Percentiles rank a stretch among this genome's conserved stretches.
phyloP scores from a whole-genome alignment of 2,113 vertebrate genomes.

The Ptilonorhynchus violaceus region DNA sequence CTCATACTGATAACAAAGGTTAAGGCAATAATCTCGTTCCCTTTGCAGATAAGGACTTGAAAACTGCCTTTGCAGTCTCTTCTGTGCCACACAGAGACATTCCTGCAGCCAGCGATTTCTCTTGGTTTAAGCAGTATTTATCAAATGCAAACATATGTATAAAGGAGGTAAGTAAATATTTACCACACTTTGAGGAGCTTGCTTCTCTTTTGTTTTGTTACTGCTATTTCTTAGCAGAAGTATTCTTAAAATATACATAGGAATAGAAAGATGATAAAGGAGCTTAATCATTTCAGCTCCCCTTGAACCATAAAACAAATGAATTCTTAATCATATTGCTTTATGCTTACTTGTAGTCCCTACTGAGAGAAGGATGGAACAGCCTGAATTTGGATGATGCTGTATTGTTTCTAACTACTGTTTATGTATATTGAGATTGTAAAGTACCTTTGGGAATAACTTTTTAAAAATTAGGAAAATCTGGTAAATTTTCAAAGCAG shows the following conservation, averaged over 20 bases:
- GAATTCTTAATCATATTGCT: slow-evolving; percentile 17
- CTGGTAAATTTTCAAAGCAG: not conserved
- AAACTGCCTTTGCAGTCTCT: slow-evolving; percentile 35
- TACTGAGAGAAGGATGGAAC: not conserved
- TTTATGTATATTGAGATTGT: not conserved
- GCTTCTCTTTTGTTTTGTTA: not conserved
- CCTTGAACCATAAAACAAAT: not conserved
- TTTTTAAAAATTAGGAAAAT: not conserved
- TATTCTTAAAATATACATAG: not conserved
- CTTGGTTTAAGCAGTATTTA: slow-evolving; percentile 33
- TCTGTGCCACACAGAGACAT: not conserved
- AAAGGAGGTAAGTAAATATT: slow-evolving; percentile 9
- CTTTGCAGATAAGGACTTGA: slow-evolving; percentile 57
- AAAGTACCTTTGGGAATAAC: not conserved
- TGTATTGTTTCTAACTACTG: not conserved
- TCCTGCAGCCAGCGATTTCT: not conserved
- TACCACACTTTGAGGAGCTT: not conserved
- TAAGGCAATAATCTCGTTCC: slow-evolving; percentile 53
- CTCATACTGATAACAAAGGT: slow-evolving; percentile 47
- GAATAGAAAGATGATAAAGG: slow-evolving; percentile 2
- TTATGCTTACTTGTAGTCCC: not conserved
- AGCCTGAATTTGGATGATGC: not conserved
- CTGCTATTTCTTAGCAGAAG: not conserved
- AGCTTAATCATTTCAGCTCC: slow-evolving; percentile 23
- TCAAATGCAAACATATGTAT: slow-evolving; percentile 54